Evolutionary conservation across 2,113 vertebrate genomes (phyloP), one percentile per base, ranked within the genome.

Genomic region (Zingel zingel): DNA sequence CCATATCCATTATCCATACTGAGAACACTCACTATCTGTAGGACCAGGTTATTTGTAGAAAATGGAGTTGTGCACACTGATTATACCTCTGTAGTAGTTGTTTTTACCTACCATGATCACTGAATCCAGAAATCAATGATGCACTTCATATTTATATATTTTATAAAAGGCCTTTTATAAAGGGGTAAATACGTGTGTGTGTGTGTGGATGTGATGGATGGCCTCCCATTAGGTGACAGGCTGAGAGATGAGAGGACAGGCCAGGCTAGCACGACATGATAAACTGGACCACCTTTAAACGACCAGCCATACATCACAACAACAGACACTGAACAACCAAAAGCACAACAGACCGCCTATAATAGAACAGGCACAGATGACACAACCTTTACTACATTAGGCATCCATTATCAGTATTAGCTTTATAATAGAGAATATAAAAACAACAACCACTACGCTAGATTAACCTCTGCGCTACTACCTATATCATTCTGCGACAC

Each of bases 271-370:
- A 70, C 61, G 19, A 81, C 86, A 88, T 87, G 86, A 94, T 87
- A 89, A 92, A 88, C 83, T 83, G 84, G 87, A 81, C 82, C 86
- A 81, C 88, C 82, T 85, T 88, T 83, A 86, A 84, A 86, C 79
- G 69, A 83, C 66, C 67, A 77, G 86, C 83, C 77, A 88, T 90
- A 82, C 83, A 92, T 92, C 90, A 23, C 66, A 69, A 65, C 66
- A 86, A 33, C 83, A 79, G 62, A 72, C 81, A 78, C 2, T 45
- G 76, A 81, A 78, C 68, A 51, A 76, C 69, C 36, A 27, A 66
- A 19, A 81, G n/a, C 68, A 78, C 61, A 83, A 83, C 63, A 82
- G 72, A 65, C 12, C 2, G 25, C 39, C 56, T 57, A 21, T 64
- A 70, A 81, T 5, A 45, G 9, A 69, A 71, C 43, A 81, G 75